These are phyloP conservation scores for Cremastinae sp. DNA, from an alignment of 2,888 invertebrate genomes.

Conservation along the genomic window DNA sequence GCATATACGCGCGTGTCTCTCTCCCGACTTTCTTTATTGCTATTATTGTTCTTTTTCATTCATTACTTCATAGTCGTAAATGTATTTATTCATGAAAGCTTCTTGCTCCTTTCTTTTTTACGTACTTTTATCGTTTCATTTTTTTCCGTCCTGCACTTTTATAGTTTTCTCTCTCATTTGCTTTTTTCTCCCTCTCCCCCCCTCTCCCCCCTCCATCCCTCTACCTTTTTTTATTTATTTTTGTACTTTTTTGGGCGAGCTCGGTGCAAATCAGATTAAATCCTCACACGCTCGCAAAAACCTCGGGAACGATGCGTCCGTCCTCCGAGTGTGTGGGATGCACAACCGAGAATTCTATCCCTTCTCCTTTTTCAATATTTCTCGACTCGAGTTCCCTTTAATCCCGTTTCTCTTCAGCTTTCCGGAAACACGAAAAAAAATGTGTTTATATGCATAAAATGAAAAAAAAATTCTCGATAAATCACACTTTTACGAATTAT, in stretches of 20 bases:
- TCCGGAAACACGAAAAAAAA: not conserved
- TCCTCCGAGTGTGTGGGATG: constrained; percentile 16
- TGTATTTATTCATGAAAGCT: constrained; percentile 41
- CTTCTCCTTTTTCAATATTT: not conserved
- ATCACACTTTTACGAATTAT: too few species aligned
- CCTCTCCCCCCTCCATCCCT: too few species aligned
- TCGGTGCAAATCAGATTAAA: constrained; percentile 66
- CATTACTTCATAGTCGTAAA: constrained; percentile 6
- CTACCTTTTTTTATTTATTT: too few species aligned
- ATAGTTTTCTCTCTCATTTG: too few species aligned
- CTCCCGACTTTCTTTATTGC: not conserved
- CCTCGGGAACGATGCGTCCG: constrained; percentile 13
- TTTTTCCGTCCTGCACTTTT: constrained; percentile 3
- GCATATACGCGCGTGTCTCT: not conserved
- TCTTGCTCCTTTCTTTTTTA: constrained; percentile 3
- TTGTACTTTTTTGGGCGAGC: not conserved
- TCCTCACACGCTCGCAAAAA: constrained; percentile 59
- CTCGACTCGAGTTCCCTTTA: constrained; percentile 30
- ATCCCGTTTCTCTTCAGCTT: not conserved
- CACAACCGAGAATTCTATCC: constrained; percentile 33
- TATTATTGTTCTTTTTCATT: constrained; percentile 2
- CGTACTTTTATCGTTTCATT: constrained; percentile 2
- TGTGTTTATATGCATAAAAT: constrained; percentile 8
- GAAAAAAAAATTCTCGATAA: too few species aligned
- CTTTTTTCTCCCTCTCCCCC: constrained; percentile 1